Percentiles rank a stretch among this genome's conserved stretches.
phyloP scores from a whole-genome alignment of 2,888 invertebrate species.

The Apotomis capreana region DNA sequence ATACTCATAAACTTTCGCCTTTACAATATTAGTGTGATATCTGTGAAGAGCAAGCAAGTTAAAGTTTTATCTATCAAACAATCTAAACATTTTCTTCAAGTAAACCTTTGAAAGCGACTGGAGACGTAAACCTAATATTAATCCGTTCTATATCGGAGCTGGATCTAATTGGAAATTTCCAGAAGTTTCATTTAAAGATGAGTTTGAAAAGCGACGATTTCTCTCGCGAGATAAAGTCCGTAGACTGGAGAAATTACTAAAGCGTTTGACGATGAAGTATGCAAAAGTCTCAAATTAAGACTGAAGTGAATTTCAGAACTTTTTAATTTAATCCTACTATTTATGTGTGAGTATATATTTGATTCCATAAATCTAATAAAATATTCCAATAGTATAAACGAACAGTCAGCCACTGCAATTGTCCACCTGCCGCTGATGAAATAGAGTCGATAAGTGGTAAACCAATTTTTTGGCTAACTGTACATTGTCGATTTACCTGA shows the following conservation, averaged over 20 bases:
- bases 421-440: no score
- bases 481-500: no score
- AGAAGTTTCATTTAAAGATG: slow-evolving; percentile 14
- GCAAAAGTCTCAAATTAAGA: neutral
- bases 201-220: slow-evolving; percentile 11
- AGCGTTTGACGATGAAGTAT: neutral
- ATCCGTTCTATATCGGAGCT: neutral
- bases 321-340: neutral
- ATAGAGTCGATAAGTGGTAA: no score
- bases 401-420: no score
- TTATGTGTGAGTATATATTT: no score
- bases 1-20: no score
- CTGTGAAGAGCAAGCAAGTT: no score
- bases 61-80: no score
- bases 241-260: neutral
- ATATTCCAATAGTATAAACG: no score
- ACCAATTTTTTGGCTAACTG: no score
- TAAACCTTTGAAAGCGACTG: neutral
- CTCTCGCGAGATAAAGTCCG: slow-evolving; percentile 5
- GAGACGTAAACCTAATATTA: neutral
- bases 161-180: slow-evolving; percentile 22
- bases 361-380: no score
- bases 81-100: neutral
- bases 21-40: no score
- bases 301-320: neutral